A percentile compares a stretch with the other conserved stretches of the same genome.
Evolutionary conservation across 2,113 vertebrate species (phyloP).

Genomic region (Petaurus breviceps): DNA sequence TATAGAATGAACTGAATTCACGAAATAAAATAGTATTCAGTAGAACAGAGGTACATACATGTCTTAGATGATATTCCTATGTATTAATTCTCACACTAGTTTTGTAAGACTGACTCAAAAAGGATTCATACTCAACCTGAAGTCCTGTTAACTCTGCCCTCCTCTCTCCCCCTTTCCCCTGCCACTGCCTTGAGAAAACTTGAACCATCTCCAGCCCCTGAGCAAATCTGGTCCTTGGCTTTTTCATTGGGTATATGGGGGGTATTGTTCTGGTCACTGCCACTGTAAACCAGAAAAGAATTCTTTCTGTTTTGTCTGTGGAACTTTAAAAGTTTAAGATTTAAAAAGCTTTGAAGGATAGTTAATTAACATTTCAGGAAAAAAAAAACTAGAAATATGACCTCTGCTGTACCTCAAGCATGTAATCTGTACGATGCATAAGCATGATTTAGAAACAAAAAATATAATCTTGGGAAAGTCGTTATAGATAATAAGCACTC

Average conservation of each 20-base stretch:
- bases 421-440: background rate
- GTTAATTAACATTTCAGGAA: background rate
- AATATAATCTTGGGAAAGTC: background rate
- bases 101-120: background rate
- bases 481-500: background rate
- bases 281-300: background rate
- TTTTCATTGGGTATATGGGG: background rate
- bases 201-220: background rate
- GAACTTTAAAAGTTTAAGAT: background rate
- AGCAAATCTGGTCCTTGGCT: background rate
- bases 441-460: background rate
- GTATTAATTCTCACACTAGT: background rate
- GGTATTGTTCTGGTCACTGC: background rate
- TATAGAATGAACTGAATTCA: background rate
- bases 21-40: background rate
- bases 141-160: background rate
- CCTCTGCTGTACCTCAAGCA: background rate
- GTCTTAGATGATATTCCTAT: background rate
- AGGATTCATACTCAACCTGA: background rate
- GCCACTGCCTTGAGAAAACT: too few species aligned
- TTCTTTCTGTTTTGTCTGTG: background rate
- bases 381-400: background rate
- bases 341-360: background rate
- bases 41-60: background rate
- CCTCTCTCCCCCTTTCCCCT: background rate